Evolutionary conservation across 2,113 vertebrate genomes (phyloP).

Genomic region (Gallinago jamesoni): DNA sequence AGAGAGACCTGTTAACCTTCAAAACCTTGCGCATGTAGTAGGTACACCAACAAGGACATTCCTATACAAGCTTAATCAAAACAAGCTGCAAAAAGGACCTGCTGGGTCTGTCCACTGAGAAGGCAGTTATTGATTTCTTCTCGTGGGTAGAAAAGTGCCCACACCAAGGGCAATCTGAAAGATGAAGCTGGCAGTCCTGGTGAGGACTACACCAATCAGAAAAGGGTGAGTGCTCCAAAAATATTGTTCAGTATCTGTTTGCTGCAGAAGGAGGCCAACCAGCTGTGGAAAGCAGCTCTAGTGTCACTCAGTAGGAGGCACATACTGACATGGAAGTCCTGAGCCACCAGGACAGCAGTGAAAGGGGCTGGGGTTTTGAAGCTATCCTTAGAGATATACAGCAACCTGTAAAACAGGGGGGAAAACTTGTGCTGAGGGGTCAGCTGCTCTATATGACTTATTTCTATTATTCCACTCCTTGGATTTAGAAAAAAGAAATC

Average conservation of each 20-base stretch:
- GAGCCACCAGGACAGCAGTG: not conserved
- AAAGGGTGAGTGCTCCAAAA: not conserved
- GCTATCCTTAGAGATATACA: not conserved
- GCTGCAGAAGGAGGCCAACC: not conserved
- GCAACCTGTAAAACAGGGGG: accelerated
- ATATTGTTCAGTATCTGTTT: not conserved
- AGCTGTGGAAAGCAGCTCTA: not conserved
- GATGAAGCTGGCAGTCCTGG: not conserved
- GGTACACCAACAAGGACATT: not conserved
- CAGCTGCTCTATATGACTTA: not conserved
- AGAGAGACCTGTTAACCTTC: not conserved
- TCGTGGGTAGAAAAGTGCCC: not conserved
- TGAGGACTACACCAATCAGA: not conserved
- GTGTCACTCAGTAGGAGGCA: not conserved
- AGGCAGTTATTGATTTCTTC: not conserved
- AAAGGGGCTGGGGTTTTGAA: accelerated
- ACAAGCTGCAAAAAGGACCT: not conserved
- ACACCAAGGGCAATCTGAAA: not conserved
- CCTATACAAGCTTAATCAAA: not conserved
- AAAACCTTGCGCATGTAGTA: not conserved
- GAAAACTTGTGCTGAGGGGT: not conserved
- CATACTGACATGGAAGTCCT: not conserved
- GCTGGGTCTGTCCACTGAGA: not conserved
- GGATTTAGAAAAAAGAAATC: not conserved
- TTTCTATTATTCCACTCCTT: not conserved